phyloP scores from a whole-genome alignment of 2,888 invertebrate species.

The Chrysodeixis includens region DNA sequence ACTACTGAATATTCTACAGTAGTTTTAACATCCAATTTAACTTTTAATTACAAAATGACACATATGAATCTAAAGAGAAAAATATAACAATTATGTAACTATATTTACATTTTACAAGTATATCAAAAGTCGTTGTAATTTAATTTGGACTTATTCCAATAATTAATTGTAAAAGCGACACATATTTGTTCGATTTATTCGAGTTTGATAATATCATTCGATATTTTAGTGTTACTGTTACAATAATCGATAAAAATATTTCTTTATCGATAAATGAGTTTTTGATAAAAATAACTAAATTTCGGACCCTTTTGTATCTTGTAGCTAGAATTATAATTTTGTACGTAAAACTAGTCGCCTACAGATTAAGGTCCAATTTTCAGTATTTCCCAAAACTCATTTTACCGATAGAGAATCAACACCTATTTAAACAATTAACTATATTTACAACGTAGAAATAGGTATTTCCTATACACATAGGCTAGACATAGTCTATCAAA shows the following conservation, averaged over 20 bases:
- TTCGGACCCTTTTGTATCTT: neutral
- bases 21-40: slow-evolving; percentile 39
- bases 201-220: slow-evolving; percentile 10
- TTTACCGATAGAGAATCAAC: slow-evolving; percentile 40
- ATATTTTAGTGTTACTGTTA: slow-evolving; percentile 15
- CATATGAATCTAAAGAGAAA: slow-evolving; percentile 55
- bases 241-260: slow-evolving; percentile 37
- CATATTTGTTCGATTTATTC: slow-evolving; percentile 21
- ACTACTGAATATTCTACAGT: slow-evolving; percentile 17
- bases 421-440: slow-evolving; percentile 39
- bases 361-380: neutral
- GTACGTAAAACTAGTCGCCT: no score
- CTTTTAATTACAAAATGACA: slow-evolving; percentile 58
- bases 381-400: slow-evolving; percentile 8
- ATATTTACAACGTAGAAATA: slow-evolving; percentile 56
- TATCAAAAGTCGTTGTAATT: slow-evolving; percentile 69
- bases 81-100: slow-evolving; percentile 56
- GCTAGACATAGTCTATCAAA: slow-evolving; percentile 34
- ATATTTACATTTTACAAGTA: slow-evolving; percentile 60
- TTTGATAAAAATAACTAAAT: slow-evolving; percentile 11
- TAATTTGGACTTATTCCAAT: slow-evolving; percentile 64
- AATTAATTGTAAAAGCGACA: slow-evolving; percentile 46
- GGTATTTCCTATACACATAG: slow-evolving; percentile 48
- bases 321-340: neutral
- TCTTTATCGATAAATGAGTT: slow-evolving; percentile 39